Conservation (phyloP, 2,888 invertebrate genomes). For the Hypena proboscidalis region DNA sequence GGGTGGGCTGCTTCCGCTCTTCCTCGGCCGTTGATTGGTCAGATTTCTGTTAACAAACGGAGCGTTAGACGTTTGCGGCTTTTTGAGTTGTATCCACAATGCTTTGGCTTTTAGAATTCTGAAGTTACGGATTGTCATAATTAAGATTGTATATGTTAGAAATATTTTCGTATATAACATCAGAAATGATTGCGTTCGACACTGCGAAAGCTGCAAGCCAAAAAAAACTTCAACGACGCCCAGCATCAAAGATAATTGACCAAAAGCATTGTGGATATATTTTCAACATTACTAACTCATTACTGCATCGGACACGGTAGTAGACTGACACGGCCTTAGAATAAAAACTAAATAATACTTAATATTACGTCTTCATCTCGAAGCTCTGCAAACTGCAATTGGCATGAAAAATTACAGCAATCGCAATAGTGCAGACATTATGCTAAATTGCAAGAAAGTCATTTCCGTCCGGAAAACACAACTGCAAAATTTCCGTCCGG, state of each 20-base stretch:
- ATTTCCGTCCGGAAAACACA: no score
- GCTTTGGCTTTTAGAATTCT: conserved; percentile 14
- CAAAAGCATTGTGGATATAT: conserved; percentile 33
- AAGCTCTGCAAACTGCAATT: conserved; percentile 22
- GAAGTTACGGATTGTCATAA: no score
- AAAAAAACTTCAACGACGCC: conserved; percentile 8
- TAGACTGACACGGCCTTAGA: conserved; percentile 48
- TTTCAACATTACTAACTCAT: conserved; percentile 34
- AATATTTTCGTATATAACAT: no score
- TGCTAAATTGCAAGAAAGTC: conserved; percentile 17
- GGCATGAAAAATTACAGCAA: neutral
- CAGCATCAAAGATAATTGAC: conserved; percentile 11
- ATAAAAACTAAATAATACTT: conserved; percentile 21
- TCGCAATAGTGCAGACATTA: conserved; percentile 16
- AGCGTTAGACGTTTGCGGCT: conserved; percentile 26
- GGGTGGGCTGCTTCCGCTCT: conserved; percentile 74
- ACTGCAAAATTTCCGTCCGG: conserved; percentile 1
- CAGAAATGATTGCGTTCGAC: no score
- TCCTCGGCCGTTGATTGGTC: conserved; percentile 54
- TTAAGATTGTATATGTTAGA: no score
- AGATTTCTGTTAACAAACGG: conserved; percentile 43
- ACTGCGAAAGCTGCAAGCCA: no score
- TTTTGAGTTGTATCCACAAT: conserved; percentile 24
- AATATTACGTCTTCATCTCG: conserved; percentile 6
- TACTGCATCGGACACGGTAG: conserved; percentile 72